Conservation (phyloP, 2,113 vertebrate species). For the Anser brachyrhynchus region DNA sequence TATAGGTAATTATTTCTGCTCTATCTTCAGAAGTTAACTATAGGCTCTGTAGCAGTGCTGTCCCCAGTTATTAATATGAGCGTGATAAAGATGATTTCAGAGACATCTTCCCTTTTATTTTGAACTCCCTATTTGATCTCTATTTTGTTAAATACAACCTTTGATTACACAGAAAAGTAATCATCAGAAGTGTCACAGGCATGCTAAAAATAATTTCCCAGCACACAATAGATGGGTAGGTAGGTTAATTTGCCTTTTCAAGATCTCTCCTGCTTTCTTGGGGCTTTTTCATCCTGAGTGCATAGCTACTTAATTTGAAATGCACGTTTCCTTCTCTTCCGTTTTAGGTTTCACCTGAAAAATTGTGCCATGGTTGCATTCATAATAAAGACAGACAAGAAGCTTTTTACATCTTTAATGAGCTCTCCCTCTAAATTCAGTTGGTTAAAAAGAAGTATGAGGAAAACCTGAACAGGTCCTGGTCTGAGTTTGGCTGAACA, state of each 20-base stretch:
- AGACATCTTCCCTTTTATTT: not conserved
- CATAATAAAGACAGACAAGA: not conserved
- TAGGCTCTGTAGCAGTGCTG: not conserved
- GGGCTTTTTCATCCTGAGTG: not conserved
- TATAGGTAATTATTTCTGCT: not conserved
- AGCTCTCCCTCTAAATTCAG: not conserved
- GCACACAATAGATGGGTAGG: not conserved
- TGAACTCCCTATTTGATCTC: not conserved
- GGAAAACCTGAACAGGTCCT: not conserved
- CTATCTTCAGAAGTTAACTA: not conserved
- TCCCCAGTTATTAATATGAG: not conserved
- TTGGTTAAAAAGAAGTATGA: not conserved
- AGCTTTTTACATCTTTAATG: constrained; percentile 3
- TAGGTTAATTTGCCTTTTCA: constrained; percentile 25
- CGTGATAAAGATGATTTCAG: not conserved
- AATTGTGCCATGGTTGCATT: not conserved
- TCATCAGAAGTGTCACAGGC: not conserved
- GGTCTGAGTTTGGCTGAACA: not conserved
- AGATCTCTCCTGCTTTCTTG: not conserved
- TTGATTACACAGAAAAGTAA: constrained; percentile 18
- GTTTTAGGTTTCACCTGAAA: not conserved
- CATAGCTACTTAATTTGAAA: not conserved
- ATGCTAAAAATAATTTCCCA: constrained; percentile 34
- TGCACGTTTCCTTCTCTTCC: not conserved
- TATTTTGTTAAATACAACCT: constrained; percentile 12